Conservation (phyloP, 2,888 invertebrate species). For the Eupeodes luniger region DNA sequence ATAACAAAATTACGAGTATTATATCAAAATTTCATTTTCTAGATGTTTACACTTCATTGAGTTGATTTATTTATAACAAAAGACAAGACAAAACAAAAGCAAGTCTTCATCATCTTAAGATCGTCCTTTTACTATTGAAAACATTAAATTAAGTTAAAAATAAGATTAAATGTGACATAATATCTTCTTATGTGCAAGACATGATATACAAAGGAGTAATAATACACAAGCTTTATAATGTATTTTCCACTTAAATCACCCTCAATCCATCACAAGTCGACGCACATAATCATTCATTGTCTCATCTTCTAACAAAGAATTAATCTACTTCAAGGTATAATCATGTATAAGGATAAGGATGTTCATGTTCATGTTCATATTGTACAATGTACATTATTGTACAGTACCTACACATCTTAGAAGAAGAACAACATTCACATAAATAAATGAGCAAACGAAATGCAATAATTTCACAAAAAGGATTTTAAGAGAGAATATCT, state of each 20-base stretch:
- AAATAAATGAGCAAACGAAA: conserved; percentile 41
- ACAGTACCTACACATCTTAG: neutral
- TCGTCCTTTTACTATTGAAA: neutral
- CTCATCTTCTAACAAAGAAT: conserved; percentile 43
- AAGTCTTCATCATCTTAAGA: neutral
- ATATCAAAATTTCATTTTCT: no score
- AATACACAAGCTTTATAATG: conserved; percentile 9
- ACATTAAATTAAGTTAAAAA: conserved; percentile 8
- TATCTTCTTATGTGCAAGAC: neutral
- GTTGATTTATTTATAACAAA: no score
- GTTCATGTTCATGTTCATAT: neutral
- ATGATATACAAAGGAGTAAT: neutral
- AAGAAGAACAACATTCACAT: neutral
- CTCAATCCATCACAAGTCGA: conserved; percentile 60
- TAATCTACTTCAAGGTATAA: conserved; percentile 56
- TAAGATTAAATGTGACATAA: neutral
- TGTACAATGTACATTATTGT: no score
- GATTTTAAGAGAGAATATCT: conserved; percentile 27
- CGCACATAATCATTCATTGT: conserved; percentile 61
- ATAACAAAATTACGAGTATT: no score
- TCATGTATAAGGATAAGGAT: conserved; percentile 32
- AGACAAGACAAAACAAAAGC: neutral
- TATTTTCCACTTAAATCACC: conserved; percentile 16
- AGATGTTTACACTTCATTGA: no score
- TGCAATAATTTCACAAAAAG: conserved; percentile 42